Evolutionary conservation across 2,113 vertebrate genomes (phyloP).

Genomic region (Salminus brasiliensis): DNA sequence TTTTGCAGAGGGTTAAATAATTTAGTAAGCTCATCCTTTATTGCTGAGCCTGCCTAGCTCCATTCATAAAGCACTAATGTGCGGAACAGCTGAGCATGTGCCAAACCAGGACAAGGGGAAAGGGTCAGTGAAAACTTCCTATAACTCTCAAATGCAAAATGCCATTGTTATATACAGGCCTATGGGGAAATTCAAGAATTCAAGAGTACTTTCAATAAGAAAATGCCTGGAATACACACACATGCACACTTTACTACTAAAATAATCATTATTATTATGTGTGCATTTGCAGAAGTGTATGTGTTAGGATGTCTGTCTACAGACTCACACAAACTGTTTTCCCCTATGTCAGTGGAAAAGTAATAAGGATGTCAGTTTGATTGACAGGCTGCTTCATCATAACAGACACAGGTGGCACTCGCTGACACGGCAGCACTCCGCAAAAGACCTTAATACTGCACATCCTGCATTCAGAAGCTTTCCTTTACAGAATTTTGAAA

Average conservation of each 20-base stretch:
- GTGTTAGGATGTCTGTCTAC: neutral
- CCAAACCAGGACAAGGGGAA: conserved; percentile 27
- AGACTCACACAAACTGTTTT: neutral
- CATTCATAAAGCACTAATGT: conserved; percentile 60
- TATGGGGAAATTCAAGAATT: neutral
- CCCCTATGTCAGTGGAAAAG: neutral
- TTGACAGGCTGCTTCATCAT: neutral
- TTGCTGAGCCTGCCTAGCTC: neutral
- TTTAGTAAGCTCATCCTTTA: conserved; percentile 26
- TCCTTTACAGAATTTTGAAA: neutral
- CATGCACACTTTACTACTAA: neutral
- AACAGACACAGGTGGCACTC: neutral
- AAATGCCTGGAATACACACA: neutral
- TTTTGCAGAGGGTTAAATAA: conserved; percentile 19
- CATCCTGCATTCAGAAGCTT: neutral
- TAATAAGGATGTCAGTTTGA: neutral
- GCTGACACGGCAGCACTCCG: neutral
- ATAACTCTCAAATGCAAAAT: conserved; percentile 5
- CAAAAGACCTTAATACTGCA: neutral
- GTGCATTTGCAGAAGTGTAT: conserved; percentile 1
- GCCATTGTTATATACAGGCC: neutral
- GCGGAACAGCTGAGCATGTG: conserved; percentile 45
- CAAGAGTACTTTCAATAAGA: neutral
- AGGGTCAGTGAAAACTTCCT: conserved; percentile 36
- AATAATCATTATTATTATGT: neutral